Evolutionary conservation across 1,140 invertebrate genomes (phyloP).

Genomic region (Drosophila ambigua): DNA sequence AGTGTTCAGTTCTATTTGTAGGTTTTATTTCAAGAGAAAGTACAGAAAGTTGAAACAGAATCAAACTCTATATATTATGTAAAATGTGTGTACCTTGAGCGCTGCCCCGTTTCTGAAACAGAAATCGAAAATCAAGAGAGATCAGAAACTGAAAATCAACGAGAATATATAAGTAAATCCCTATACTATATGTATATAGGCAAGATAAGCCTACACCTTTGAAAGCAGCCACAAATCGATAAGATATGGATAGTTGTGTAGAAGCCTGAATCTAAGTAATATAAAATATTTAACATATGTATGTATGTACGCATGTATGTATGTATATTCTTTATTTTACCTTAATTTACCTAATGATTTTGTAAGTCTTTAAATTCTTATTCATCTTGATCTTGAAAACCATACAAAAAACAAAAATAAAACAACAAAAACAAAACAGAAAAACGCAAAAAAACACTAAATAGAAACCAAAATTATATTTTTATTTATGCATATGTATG

Average conservation of each 20-base stretch:
- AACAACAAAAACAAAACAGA: slow-evolving; percentile 28
- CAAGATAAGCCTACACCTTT: slow-evolving; percentile 18
- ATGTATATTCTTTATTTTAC: slow-evolving; percentile 40
- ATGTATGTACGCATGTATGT: slow-evolving; percentile 51
- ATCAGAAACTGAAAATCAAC: slow-evolving; percentile 12
- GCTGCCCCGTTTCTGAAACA: slow-evolving; percentile 7
- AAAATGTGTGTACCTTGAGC: slow-evolving; percentile 39
- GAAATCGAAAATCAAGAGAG: slow-evolving; percentile 12
- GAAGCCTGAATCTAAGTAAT: slow-evolving; percentile 21
- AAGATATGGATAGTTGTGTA: neutral
- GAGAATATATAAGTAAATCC: neutral
- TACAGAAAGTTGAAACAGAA: slow-evolving; percentile 25
- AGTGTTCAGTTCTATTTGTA: slow-evolving; percentile 26
- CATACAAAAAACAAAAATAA: slow-evolving; percentile 39
- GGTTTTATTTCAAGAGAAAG: slow-evolving; percentile 18
- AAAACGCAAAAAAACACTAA: slow-evolving; percentile 12
- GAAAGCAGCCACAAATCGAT: slow-evolving; percentile 13
- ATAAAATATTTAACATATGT: slow-evolving; percentile 31
- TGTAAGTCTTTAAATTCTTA: slow-evolving; percentile 77
- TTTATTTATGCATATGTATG: slow-evolving; percentile 59
- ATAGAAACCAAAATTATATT: slow-evolving; percentile 69
- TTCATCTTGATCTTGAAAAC: slow-evolving; percentile 63
- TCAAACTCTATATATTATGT: slow-evolving; percentile 53
- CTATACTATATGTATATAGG: slow-evolving; percentile 32
- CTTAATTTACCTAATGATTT: slow-evolving; percentile 58